phyloP scores from a whole-genome alignment of 2,113 vertebrate species.

The Clarias magur region DNA sequence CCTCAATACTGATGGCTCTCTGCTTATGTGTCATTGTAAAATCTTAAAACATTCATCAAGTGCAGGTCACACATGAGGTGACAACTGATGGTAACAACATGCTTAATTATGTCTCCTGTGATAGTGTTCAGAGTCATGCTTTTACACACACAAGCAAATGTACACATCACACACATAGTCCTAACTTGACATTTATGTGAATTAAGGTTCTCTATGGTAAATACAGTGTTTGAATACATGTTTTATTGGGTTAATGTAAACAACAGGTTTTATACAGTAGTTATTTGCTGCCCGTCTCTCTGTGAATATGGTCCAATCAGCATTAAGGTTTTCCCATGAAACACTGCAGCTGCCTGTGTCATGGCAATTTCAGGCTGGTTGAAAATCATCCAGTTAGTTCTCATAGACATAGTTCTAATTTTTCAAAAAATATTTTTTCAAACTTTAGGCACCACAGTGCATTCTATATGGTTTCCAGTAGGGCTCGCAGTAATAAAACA shows the following conservation, averaged over 20 bases:
- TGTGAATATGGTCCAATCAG: no score
- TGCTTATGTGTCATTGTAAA: conserved; percentile 61
- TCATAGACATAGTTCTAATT: no score
- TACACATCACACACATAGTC: neutral
- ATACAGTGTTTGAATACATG: conserved; percentile 1
- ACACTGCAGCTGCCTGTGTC: no score
- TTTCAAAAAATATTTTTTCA: no score
- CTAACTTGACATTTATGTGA: neutral
- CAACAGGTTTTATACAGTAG: neutral
- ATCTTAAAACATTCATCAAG: conserved; percentile 70
- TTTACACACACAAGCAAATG: conserved; percentile 15
- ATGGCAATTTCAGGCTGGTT: no score
- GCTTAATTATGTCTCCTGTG: conserved; percentile 65
- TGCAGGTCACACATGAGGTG: conserved; percentile 65
- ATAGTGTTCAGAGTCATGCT: neutral
- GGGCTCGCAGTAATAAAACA: no score
- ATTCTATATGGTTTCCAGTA: no score
- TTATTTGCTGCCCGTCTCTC: no score
- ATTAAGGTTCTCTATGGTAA: neutral
- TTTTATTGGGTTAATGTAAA: neutral
- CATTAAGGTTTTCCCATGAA: no score
- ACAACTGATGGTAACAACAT: conserved; percentile 51
- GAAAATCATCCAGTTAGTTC: no score
- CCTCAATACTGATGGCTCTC: conserved; percentile 65
- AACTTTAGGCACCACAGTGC: no score